Evolutionary conservation across 2,797 vertebrate genomes (phyloP).

Genomic region (Nannoperca australis): DNA sequence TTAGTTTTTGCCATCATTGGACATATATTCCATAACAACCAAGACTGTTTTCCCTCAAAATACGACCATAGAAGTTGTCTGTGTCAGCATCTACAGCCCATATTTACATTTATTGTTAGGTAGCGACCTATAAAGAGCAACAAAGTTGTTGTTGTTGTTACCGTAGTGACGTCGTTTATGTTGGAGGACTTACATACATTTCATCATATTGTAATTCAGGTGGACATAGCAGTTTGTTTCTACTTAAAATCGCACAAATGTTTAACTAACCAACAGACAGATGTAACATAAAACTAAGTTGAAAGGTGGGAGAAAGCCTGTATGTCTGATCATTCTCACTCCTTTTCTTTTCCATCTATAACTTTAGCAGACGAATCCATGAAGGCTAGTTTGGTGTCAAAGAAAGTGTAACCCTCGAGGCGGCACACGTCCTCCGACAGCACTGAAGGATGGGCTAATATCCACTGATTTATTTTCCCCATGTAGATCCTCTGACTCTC

Average conservation of each 20-base stretch:
- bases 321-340: background rate
- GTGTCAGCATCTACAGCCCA: no score
- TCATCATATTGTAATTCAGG: no score
- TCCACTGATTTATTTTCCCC: conserved; percentile 35
- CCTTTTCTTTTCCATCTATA: background rate
- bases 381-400: conserved; percentile 16
- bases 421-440: conserved; percentile 2
- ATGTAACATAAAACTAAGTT: background rate
- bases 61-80: no score
- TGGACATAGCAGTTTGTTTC: background rate
- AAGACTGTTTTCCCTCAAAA: no score
- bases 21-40: no score
- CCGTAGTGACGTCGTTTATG: no score
- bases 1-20: no score
- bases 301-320: background rate
- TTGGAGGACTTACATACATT: no score
- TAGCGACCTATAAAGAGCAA: no score
- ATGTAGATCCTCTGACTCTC: conserved; percentile 25
- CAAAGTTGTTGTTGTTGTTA: no score
- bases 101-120: no score
- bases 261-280: background rate
- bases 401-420: conserved; percentile 15
- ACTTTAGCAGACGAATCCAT: background rate
- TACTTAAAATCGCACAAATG: no score
- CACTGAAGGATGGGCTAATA: conserved; percentile 37